A percentile compares a stretch with the other conserved stretches of the same genome.
Conservation (phyloP, 2,797 vertebrate species). For the Chelidonichthys spinosus region DNA sequence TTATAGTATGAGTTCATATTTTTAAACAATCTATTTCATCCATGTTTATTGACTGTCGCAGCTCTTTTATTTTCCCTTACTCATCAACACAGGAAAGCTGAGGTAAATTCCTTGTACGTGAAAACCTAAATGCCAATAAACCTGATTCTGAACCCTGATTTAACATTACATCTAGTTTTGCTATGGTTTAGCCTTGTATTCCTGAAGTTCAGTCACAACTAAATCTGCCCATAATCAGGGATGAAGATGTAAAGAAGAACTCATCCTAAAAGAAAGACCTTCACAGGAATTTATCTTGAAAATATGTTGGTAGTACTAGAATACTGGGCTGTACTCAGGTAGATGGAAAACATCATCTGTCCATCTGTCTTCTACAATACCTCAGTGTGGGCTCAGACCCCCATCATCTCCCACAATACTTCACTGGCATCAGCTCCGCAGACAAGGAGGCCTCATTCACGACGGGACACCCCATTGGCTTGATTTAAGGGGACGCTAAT, state of each 20-base stretch:
- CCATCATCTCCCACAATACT: slow-evolving; percentile 56
- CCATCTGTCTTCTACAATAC: slow-evolving; percentile 10
- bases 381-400: slow-evolving; percentile 43
- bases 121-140: neutral
- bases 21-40: neutral
- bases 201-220: neutral
- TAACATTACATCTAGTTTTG: neutral
- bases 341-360: neutral
- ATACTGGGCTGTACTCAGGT: neutral
- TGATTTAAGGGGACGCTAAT: slow-evolving; percentile 78
- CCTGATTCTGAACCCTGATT: neutral
- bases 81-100: neutral
- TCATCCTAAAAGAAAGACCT: neutral
- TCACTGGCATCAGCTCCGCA: slow-evolving; percentile 49
- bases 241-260: slow-evolving; percentile 1
- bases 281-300: slow-evolving; percentile 9
- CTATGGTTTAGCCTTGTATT: neutral
- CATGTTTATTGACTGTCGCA: neutral
- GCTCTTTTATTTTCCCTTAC: neutral
- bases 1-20: neutral
- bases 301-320: neutral
- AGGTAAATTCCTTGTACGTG: neutral
- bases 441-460: slow-evolving; percentile 54
- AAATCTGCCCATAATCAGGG: neutral
- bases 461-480: slow-evolving; percentile 69